These are phyloP conservation scores for Sebastes baramenuke DNA, from an alignment of 2,797 vertebrate species.

Conservation along the genomic window DNA sequence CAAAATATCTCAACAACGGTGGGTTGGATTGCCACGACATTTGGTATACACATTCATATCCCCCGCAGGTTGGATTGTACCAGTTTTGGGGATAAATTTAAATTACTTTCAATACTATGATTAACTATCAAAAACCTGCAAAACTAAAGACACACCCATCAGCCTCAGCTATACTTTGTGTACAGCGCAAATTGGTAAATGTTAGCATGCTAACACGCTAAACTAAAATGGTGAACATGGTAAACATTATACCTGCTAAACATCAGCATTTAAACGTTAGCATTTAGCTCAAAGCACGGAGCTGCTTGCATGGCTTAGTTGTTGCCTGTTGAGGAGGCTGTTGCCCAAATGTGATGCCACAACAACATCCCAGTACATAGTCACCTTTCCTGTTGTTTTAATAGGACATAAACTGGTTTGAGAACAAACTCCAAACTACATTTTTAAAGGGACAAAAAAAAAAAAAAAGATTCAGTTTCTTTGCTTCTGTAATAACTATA, in stretches of 20 bases:
- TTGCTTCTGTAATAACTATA: constrained; percentile 41
- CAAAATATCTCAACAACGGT: not conserved
- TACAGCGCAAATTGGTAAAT: not conserved
- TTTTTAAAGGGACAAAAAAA: constrained; percentile 48
- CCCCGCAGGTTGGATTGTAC: not conserved
- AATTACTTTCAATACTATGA: not conserved
- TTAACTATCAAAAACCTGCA: not conserved
- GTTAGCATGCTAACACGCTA: not conserved
- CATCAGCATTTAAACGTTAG: not conserved
- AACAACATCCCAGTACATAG: constrained; percentile 3
- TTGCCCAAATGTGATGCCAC: not conserved
- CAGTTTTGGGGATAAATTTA: not conserved
- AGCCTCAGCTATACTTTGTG: not conserved
- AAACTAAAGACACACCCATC: not conserved
- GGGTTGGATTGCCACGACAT: not conserved
- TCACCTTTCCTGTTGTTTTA: constrained; percentile 26
- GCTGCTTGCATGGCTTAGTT: not conserved
- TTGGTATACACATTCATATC: not conserved
- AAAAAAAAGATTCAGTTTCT: constrained; percentile 30
- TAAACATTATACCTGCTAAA: not conserved
- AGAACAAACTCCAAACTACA: constrained; percentile 19
- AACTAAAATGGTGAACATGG: not conserved
- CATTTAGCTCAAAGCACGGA: not conserved
- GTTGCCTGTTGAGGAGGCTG: constrained; percentile 17
- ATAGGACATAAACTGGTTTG: constrained; percentile 18